phyloP scores from a whole-genome alignment of 2,888 invertebrate species.

The Stenchaetothrips biformis region DNA sequence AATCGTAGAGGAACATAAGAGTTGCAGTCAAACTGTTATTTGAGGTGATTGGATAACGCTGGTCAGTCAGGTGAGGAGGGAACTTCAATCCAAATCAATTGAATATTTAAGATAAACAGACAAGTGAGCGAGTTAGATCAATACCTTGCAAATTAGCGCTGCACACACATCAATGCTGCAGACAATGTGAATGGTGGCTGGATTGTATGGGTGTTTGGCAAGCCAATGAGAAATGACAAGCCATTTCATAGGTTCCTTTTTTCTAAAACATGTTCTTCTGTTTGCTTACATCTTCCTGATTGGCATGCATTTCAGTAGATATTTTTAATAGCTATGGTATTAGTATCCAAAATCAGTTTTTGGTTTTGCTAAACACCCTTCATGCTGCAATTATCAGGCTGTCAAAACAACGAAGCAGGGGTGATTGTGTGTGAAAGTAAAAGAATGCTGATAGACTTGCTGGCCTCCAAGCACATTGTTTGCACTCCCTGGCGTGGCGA shows the following conservation, averaged over 20 bases:
- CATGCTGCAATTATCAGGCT: neutral
- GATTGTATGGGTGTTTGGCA: conserved; percentile 22
- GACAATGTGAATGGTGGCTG: conserved; percentile 38
- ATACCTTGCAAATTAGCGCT: conserved; percentile 4
- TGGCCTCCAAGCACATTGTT: conserved; percentile 86
- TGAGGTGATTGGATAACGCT: conserved; percentile 33
- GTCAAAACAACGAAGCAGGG: neutral
- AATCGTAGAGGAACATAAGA: neutral
- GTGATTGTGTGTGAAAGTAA: neutral
- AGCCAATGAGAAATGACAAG: neutral
- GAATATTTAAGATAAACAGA: neutral
- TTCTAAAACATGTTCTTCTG: neutral
- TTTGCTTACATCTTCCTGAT: neutral
- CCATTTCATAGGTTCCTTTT: neutral
- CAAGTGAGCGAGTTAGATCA: conserved; percentile 3
- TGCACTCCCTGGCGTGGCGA: conserved; percentile 56
- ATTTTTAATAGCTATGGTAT: neutral
- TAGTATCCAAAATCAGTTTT: neutral
- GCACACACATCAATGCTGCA: conserved; percentile 33
- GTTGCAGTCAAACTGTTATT: neutral
- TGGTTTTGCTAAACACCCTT: conserved; percentile 7
- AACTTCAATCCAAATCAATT: conserved; percentile 7
- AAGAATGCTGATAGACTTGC: conserved; percentile 42
- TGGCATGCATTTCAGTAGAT: neutral
- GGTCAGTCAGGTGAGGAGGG: conserved; percentile 29